Conservation (phyloP, 2,888 invertebrate species). For the Oscheius onirici region DNA sequence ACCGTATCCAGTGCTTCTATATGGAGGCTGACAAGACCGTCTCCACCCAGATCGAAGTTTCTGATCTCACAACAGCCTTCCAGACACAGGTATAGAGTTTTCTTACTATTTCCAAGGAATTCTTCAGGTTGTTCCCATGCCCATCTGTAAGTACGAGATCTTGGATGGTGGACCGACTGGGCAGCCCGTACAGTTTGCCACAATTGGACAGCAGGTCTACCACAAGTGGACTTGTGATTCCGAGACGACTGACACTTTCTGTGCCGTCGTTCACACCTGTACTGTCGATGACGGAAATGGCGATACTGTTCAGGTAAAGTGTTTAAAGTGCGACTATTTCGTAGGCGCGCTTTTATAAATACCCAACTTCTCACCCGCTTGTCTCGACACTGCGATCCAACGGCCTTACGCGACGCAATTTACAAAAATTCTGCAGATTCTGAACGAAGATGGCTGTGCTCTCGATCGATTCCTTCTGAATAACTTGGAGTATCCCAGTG, state of each 20-base stretch:
- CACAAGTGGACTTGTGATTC: conserved; percentile 69
- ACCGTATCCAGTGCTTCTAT: conserved; percentile 70
- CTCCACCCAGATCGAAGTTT: conserved; percentile 63
- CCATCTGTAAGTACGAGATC: conserved; percentile 67
- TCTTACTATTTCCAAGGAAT: too few species aligned
- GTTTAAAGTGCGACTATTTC: too few species aligned
- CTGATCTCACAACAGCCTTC: conserved; percentile 68
- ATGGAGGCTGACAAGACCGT: conserved; percentile 70
- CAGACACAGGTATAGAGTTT: conserved; percentile 57
- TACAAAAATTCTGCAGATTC: conserved; percentile 57
- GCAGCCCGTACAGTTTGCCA: conserved; percentile 64
- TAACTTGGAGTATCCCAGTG: conserved; percentile 69
- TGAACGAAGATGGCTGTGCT: conserved; percentile 68
- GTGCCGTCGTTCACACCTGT: conserved; percentile 68
- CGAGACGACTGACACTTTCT: conserved; percentile 67
- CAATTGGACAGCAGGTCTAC: conserved; percentile 67
- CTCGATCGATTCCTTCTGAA: conserved; percentile 67
- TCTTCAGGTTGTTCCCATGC: conserved; percentile 64
- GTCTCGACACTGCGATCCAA: too few species aligned
- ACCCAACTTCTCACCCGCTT: too few species aligned
- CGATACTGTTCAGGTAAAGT: conserved; percentile 59
- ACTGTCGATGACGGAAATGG: conserved; percentile 68
- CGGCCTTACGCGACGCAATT: too few species aligned
- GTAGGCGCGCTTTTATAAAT: too few species aligned
- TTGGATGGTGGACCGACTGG: conserved; percentile 66